phyloP scores from a whole-genome alignment of 2,797 vertebrate species.

The Cyclura pinguis region DNA sequence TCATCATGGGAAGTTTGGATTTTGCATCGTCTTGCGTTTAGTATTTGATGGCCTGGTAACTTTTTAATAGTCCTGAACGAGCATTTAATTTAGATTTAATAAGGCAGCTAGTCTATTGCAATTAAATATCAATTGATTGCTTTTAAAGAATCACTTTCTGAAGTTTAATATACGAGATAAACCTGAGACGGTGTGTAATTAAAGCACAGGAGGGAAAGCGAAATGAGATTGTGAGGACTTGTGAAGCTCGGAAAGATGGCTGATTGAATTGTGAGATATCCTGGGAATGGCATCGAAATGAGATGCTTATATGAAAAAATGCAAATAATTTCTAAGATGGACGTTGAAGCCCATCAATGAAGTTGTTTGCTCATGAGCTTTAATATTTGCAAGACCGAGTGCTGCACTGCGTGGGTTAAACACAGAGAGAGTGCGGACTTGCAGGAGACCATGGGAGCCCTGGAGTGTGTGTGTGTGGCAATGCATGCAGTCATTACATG shows the following conservation, averaged over 20 bases:
- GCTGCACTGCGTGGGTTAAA: rapidly evolving
- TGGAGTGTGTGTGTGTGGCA: not conserved
- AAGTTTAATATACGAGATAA: conserved; percentile 68
- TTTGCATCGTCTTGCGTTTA: conserved; percentile 44
- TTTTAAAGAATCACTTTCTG: conserved; percentile 66
- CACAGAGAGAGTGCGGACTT: not conserved
- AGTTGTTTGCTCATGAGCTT: conserved; percentile 49
- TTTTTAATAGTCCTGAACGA: conserved; percentile 64
- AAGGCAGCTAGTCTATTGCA: conserved; percentile 65
- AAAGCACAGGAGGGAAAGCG: conserved; percentile 56
- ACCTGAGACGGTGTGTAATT: conserved; percentile 63
- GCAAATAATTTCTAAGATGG: conserved; percentile 12
- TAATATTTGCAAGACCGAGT: conserved; percentile 11
- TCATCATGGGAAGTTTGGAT: not conserved
- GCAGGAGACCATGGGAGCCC: too few relatives aligned
- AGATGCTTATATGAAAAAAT: not conserved
- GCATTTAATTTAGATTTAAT: conserved; percentile 74
- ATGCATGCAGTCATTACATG: too few relatives aligned
- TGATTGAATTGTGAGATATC: conserved; percentile 46
- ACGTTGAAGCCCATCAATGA: conserved; percentile 26
- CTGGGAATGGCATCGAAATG: conserved; percentile 51
- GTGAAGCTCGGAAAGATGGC: conserved; percentile 53
- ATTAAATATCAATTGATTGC: conserved; percentile 75
- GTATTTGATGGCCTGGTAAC: conserved; percentile 51
- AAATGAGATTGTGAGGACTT: conserved; percentile 52